Percentiles rank a stretch among this genome's conserved stretches.
Conservation (phyloP, 2,113 vertebrate species). For the Zingel zingel region DNA sequence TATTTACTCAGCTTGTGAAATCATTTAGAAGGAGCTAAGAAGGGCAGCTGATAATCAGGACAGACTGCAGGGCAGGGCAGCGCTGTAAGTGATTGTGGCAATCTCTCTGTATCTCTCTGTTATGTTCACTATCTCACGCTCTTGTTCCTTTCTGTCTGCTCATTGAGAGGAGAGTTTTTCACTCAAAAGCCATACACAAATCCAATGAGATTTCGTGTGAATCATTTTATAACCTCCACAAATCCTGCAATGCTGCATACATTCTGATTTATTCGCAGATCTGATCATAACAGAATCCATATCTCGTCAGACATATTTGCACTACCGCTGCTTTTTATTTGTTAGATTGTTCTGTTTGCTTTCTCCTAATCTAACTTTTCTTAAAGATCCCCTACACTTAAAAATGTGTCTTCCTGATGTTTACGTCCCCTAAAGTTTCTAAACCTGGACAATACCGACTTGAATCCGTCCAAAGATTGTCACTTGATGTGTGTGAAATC, state of each 20-base stretch:
- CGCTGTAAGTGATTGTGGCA: conserved; percentile 37
- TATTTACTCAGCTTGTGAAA: conserved; percentile 51
- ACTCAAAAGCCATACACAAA: neutral
- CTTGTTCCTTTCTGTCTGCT: neutral
- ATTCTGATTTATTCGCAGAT: neutral
- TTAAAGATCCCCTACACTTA: neutral
- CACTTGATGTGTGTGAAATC: no score
- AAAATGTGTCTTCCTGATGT: no score
- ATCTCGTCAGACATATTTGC: neutral
- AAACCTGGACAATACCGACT: no score
- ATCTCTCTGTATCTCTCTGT: conserved; percentile 25
- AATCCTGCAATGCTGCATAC: neutral
- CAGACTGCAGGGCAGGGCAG: conserved; percentile 16
- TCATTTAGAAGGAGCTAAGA: conserved; percentile 46
- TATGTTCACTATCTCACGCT: conserved; percentile 19
- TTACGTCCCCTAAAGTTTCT: no score
- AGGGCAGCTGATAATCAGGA: conserved; percentile 38
- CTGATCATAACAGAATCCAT: neutral
- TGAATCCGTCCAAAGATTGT: no score
- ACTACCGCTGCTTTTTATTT: neutral
- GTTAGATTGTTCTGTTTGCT: neutral
- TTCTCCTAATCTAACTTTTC: neutral
- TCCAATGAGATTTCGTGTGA: neutral
- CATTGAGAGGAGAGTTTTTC: neutral
- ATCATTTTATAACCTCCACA: neutral